Conservation (phyloP, 2,888 invertebrate genomes). For the Oscheius myriophilus region DNA sequence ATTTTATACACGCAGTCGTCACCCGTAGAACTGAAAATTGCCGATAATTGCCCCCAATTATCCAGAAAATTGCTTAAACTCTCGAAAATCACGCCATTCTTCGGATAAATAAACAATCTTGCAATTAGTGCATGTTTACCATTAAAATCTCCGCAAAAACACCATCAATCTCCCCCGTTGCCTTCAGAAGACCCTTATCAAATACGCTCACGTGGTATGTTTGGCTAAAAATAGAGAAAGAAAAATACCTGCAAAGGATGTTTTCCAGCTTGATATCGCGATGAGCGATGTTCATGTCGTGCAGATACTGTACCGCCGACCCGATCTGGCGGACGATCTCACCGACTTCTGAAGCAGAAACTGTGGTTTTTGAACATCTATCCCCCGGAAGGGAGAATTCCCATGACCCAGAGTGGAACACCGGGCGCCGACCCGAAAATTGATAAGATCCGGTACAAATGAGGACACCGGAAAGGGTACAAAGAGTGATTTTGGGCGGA, state of each 20-base stretch:
- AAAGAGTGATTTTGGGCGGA: not conserved
- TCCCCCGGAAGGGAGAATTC: not conserved
- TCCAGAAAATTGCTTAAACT: no score
- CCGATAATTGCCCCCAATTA: not conserved
- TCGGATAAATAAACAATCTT: no score
- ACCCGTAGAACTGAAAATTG: slow-evolving; percentile 71
- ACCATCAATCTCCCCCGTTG: not conserved
- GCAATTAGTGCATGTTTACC: no score
- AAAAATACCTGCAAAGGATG: slow-evolving; percentile 81
- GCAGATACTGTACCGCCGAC: slow-evolving; percentile 90
- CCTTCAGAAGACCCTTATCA: not conserved
- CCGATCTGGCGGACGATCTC: slow-evolving; percentile 96
- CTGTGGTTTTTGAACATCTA: not conserved
- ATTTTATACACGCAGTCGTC: slow-evolving; percentile 88
- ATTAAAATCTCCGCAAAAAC: not conserved
- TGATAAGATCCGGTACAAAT: no score
- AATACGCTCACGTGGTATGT: not conserved
- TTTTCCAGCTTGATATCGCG: slow-evolving; percentile 79
- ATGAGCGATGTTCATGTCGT: slow-evolving; percentile 89
- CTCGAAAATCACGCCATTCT: not conserved
- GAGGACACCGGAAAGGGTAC: no score
- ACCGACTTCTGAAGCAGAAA: slow-evolving; percentile 82
- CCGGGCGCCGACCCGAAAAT: no score
- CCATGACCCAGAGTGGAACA: no score
- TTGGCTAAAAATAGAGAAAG: not conserved